Percentiles rank a stretch among this genome's conserved stretches.
These are phyloP conservation scores for Venusia cambrica DNA, from an alignment of 2,888 invertebrate genomes.

Conservation along the genomic window DNA sequence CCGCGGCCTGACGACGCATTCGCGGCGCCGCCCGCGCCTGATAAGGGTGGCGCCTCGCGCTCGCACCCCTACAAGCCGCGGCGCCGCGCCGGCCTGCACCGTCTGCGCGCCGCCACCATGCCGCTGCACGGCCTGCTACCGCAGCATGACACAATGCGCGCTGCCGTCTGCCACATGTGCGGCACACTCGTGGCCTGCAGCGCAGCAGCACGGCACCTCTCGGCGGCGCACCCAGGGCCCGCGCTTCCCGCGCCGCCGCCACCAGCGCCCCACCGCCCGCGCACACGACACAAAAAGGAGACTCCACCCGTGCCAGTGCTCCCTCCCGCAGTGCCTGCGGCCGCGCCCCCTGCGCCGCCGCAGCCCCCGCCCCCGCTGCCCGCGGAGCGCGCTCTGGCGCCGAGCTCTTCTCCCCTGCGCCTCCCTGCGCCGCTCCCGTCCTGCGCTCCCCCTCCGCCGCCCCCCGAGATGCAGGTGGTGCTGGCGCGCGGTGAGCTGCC, in stretches of 20 bases:
- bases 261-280: conserved; percentile 54
- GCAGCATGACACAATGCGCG: conserved; percentile 87
- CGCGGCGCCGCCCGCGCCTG: conserved; percentile 53
- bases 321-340: no score
- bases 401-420: conserved; percentile 60
- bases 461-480: conserved; percentile 66
- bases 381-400: conserved; percentile 56
- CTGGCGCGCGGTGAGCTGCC: conserved; percentile 72
- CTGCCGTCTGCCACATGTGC: conserved; percentile 90
- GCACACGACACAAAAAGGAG: conserved; percentile 69
- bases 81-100: conserved; percentile 74
- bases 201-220: conserved; percentile 87
- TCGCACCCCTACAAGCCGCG: conserved; percentile 58
- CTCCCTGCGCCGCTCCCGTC: conserved; percentile 64
- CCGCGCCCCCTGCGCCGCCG: conserved; percentile 45
- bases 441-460: conserved; percentile 60
- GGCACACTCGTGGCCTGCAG: conserved; percentile 89
- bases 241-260: conserved; percentile 72
- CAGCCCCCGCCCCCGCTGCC: conserved; percentile 51
- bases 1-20: conserved; percentile 64
- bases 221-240: conserved; percentile 72
- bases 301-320: no score
- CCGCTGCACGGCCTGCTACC: conserved; percentile 89
- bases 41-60: conserved; percentile 51
- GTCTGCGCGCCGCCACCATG: conserved; percentile 83